These are phyloP conservation scores for Alauda arvensis DNA, from an alignment of 2,797 vertebrate genomes.

Conservation along the genomic window DNA sequence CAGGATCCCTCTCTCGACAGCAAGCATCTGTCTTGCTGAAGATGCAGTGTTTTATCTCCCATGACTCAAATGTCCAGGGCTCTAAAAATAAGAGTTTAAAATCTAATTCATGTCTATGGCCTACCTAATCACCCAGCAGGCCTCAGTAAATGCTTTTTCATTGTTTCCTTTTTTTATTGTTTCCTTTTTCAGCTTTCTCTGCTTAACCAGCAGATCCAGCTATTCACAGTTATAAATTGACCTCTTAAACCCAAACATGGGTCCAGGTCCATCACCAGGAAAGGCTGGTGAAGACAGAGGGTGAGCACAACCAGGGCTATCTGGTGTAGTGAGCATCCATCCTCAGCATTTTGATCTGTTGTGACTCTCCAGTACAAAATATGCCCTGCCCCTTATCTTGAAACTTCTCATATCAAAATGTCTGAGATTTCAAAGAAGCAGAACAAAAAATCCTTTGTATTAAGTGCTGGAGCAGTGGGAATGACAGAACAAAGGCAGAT, in stretches of 20 bases:
- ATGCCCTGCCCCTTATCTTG: neutral
- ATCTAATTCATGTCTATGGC: neutral
- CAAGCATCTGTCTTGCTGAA: constrained; percentile 24
- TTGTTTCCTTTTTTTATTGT: constrained; percentile 5
- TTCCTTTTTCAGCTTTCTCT: neutral
- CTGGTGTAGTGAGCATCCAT: neutral
- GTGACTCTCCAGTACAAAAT: neutral
- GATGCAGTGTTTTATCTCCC: constrained; percentile 5
- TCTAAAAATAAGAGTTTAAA: constrained; percentile 31
- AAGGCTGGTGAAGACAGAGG: neutral
- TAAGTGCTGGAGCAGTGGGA: neutral
- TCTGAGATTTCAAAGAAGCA: neutral
- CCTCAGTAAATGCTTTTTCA: neutral
- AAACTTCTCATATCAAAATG: neutral
- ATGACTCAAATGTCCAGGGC: neutral
- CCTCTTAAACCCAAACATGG: neutral
- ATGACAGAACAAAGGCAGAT: neutral
- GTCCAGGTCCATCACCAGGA: neutral
- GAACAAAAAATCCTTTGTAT: neutral
- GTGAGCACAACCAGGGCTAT: neutral
- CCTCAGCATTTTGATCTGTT: neutral
- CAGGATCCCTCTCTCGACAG: neutral
- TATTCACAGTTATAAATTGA: neutral
- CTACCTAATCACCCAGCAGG: constrained; percentile 13
- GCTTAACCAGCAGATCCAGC: neutral